phyloP scores from a whole-genome alignment of 2,797 vertebrate genomes.

The Gallirallus australis region DNA sequence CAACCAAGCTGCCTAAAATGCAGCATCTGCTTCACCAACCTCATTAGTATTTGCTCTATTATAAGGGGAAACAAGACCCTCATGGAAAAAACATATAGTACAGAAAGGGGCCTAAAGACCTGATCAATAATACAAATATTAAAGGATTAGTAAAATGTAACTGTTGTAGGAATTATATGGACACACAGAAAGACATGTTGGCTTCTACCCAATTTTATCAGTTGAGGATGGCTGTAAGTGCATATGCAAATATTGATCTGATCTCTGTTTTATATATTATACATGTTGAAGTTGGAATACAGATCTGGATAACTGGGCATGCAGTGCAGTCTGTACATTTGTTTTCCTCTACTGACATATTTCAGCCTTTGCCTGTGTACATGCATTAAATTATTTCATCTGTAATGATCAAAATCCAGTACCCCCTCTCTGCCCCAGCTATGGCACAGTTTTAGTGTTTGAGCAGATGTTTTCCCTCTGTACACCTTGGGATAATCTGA shows the following conservation, averaged over 20 bases:
- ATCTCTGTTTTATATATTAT: background rate
- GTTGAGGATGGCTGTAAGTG: background rate
- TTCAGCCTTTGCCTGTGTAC: background rate
- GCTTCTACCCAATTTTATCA: background rate
- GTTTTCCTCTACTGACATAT: background rate
- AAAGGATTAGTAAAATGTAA: background rate
- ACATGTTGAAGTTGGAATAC: background rate
- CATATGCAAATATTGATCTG: background rate
- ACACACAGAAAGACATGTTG: background rate
- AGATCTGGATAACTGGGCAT: background rate
- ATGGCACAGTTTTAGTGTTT: background rate
- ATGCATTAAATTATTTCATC: background rate
- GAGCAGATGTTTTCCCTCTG: background rate
- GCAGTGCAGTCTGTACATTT: background rate
- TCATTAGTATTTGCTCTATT: background rate
- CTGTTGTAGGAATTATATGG: background rate
- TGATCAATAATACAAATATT: background rate
- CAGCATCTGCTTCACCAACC: background rate
- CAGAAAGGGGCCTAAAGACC: background rate
- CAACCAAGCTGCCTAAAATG: background rate
- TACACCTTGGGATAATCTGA: background rate
- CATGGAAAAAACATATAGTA: background rate
- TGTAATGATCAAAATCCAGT: fast-evolving
- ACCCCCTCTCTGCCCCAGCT: background rate
- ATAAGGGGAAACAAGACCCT: background rate